These are phyloP conservation scores for Callyntrura guangdongensis DNA, from an alignment of 2,888 invertebrate species.

Conservation along the genomic window DNA sequence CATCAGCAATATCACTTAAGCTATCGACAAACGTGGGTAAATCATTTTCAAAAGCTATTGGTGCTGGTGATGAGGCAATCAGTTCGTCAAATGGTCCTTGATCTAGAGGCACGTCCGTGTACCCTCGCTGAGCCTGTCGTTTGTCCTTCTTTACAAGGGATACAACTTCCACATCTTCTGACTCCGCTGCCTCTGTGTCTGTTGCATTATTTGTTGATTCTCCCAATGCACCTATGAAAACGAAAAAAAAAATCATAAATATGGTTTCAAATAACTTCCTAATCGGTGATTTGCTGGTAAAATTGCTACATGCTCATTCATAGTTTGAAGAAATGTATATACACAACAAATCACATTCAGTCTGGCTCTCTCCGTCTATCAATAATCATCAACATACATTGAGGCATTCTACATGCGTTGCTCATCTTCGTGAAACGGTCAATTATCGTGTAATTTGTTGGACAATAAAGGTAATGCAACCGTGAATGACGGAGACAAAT, in stretches of 20 bases:
- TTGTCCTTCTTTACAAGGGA: constrained; percentile 81
- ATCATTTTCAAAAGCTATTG: constrained; percentile 80
- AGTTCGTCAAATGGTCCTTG: constrained; percentile 79
- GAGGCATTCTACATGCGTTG: background rate
- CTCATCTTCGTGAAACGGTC: too few relatives aligned
- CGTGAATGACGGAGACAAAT: background rate
- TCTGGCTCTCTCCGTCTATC: background rate
- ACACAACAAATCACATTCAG: too few relatives aligned
- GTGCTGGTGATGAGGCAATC: constrained; percentile 77
- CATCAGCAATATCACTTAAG: constrained; percentile 72
- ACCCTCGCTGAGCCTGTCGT: constrained; percentile 82
- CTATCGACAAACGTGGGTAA: constrained; percentile 76
- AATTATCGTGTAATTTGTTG: too few relatives aligned
- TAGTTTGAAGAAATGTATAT: too few relatives aligned
- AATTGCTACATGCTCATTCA: background rate
- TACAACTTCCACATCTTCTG: constrained; percentile 75
- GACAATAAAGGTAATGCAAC: background rate
- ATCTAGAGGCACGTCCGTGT: constrained; percentile 83
- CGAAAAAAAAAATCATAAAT: background rate
- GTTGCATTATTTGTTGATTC: constrained; percentile 70
- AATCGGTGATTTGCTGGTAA: background rate
- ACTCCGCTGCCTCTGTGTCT: constrained; percentile 52
- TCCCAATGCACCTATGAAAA: constrained; percentile 52
- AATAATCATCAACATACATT: background rate
- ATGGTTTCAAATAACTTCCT: background rate